Percentiles rank a stretch among this genome's conserved stretches.
These are phyloP conservation scores for Mallateleia sp. DNA, from an alignment of 2,888 invertebrate genomes.

Conservation along the genomic window DNA sequence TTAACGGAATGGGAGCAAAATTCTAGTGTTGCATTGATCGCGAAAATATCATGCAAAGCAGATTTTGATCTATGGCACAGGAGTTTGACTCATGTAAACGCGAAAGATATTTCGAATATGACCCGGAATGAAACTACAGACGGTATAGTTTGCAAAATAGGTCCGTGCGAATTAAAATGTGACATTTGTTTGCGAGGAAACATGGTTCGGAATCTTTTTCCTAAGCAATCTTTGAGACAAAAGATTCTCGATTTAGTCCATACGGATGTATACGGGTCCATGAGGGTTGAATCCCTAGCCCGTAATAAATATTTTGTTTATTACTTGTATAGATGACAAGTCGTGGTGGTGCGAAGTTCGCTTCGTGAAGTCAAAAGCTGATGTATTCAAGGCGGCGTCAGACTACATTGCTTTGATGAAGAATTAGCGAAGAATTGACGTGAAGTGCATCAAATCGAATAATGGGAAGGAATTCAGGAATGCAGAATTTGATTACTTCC, in stretches of 20 bases:
- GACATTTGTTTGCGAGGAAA: conserved; percentile 43
- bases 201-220: conserved; percentile 22
- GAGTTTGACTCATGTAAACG: conserved; percentile 4
- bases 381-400: too few species aligned
- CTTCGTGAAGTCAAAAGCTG: conserved; percentile 4
- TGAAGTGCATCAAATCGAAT: too few species aligned
- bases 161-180: not conserved
- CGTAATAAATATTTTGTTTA: too few species aligned
- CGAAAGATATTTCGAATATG: not conserved
- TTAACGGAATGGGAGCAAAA: too few species aligned
- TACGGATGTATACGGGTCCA: not conserved
- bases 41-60: not conserved
- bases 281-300: too few species aligned
- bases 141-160: not conserved
- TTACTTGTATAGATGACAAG: conserved; percentile 81
- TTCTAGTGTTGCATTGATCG: too few species aligned
- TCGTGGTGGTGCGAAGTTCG: conserved; percentile 75
- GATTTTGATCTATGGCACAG: not conserved
- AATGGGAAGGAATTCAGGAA: too few species aligned
- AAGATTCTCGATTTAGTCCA: not conserved
- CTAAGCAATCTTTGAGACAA: conserved; percentile 10
- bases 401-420: too few species aligned
- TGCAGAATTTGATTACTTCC: too few species aligned
- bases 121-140: conserved; percentile 1
- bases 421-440: too few species aligned